Conservation (phyloP, 37 sponge, comb jelly and placozoan genomes). For the Hormiphora californensis region DNA sequence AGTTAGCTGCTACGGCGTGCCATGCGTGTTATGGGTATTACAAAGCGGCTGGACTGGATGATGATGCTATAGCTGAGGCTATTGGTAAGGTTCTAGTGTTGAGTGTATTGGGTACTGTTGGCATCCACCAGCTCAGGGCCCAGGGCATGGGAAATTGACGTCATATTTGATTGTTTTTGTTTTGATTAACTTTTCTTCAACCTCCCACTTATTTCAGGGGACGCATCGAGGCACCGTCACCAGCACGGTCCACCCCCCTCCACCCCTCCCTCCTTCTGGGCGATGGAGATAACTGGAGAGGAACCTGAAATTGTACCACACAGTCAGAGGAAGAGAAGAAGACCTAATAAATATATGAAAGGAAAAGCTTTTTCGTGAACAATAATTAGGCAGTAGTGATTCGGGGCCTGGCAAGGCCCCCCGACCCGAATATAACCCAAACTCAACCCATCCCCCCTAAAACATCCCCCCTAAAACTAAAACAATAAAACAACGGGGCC, state of each 20-base stretch:
- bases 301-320: neutral
- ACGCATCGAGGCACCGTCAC: conserved; percentile 45
- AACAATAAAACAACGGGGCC: no score
- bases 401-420: no score
- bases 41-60: conserved; percentile 20
- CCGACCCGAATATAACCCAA: no score
- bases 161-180: neutral
- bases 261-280: conserved; percentile 26
- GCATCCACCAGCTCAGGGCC: no score
- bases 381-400: no score
- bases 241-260: neutral
- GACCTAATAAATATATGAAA: conserved; percentile 11
- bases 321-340: neutral
- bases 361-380: no score
- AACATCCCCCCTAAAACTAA: no score
- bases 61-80: conserved; percentile 6
- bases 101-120: neutral
- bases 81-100: neutral
- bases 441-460: no score
- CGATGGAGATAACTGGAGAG: neutral
- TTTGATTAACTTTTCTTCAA: neutral
- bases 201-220: neutral
- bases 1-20: conserved; percentile 18
- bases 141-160: neutral
- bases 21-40: conserved; percentile 25